Evolutionary conservation across 2,888 invertebrate genomes (phyloP), one percentile per base, ranked within the genome.

Genomic region (Lordiphosa andalusiaca): DNA sequence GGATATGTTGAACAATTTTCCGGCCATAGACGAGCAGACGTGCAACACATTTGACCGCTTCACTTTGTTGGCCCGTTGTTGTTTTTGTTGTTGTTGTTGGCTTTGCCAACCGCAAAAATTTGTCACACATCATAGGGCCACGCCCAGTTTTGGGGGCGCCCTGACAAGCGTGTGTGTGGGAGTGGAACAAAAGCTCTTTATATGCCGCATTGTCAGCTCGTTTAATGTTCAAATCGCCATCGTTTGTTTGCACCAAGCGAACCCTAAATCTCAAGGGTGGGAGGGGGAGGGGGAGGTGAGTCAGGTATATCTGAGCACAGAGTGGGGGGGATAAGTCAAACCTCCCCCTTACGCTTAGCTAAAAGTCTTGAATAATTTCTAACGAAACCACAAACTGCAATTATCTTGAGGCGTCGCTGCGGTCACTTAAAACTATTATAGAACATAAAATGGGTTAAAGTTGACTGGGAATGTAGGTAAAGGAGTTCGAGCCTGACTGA

Each of bases 1-100:
- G 74, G 74, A 77, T 68, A 73, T 77, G 74, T 73, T 74, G 71
- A 66, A 74, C 72, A 77, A 77, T 78, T 77, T 73, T 73, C 73
- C 75, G 71, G 72, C 67, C 77, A 59, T 72, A 64, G 73, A 64
- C 57, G 55, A 67, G 57, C 47, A 46, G 56, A 58, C 67, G 71
- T 69, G 63, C 67, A 54, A 59, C 52, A 69, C 61, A 67, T 60
- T 54, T 50, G 38, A 33, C 39, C 44, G 44, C 42, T 44, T 44
- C 23, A 23, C 13, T 10, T 9, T 9, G 25, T 13, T 23, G 41
- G 36, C 10, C 21, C 37, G 9, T 42, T 7, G 19, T 19, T 10
- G 13, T 23, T 38, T 35, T 53, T 59, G 25, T 25, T 7, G 25
- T 7, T 25, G 25, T 7, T 51, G 57, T 67, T 57, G 73, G 53